These are phyloP conservation scores for Salvator merianae DNA, from an alignment of 2,113 vertebrate genomes.

Conservation along the genomic window DNA sequence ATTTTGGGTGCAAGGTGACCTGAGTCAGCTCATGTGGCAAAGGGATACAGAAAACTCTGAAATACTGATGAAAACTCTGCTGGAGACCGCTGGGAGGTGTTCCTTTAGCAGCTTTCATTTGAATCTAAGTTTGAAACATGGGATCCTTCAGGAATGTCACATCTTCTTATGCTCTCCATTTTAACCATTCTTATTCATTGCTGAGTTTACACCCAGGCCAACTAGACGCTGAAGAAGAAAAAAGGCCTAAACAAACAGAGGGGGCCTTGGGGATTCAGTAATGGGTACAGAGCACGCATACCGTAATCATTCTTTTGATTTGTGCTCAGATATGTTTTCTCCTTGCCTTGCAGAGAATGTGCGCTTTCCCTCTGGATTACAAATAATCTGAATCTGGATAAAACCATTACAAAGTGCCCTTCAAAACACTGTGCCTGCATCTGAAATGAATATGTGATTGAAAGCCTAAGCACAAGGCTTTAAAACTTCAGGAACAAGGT, in stretches of 20 bases:
- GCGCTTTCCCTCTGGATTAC: constrained; percentile 64
- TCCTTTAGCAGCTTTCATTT: constrained; percentile 44
- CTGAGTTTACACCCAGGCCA: constrained; percentile 55
- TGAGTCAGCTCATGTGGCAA: background rate
- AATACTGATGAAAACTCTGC: constrained; percentile 38
- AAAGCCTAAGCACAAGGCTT: constrained; percentile 47
- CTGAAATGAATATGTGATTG: constrained; percentile 43
- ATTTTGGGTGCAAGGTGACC: constrained; percentile 52
- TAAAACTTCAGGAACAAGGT: constrained; percentile 40
- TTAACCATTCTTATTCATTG: constrained; percentile 53
- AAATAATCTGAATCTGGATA: constrained; percentile 70
- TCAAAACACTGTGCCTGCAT: constrained; percentile 54
- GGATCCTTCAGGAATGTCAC: constrained; percentile 42
- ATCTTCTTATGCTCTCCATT: constrained; percentile 54
- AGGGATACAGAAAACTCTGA: constrained; percentile 30
- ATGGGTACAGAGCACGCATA: constrained; percentile 48
- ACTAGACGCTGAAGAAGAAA: constrained; percentile 56
- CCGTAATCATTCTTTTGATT: constrained; percentile 71
- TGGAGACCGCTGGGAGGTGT: constrained; percentile 23
- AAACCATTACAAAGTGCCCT: constrained; percentile 66
- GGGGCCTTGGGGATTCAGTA: constrained; percentile 64
- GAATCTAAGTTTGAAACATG: constrained; percentile 48
- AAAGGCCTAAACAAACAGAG: constrained; percentile 69
- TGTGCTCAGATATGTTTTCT: constrained; percentile 71
- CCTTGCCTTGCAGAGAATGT: constrained; percentile 65